Base-by-base conservation (phyloP, 2,797 vertebrate genomes). In the Prunella strophiata region DNA sequence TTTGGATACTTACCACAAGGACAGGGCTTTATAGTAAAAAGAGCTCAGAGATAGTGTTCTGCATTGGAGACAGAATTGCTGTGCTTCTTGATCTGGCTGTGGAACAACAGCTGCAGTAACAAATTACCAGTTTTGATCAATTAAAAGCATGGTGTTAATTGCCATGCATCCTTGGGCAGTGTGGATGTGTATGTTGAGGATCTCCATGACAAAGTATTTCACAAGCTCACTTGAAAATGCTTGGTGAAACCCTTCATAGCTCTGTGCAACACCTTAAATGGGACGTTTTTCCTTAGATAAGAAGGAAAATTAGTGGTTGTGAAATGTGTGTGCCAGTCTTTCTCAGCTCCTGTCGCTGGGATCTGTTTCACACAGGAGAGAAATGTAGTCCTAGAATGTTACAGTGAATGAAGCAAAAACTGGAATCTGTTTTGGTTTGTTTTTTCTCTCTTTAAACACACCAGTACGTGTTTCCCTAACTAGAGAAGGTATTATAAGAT, bases 401-500 rank as follows among this genome's bases (percentile, higher is more conserved):
- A 25, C 0, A 8, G 58, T 81, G 54, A 67, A 50, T 16, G 13
- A 75, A 57, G 43, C 25, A 72, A 89, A 91, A 43, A 30, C 17
- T 58, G 22, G 68, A 83, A 32, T 51, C 30, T 48, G 15, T 29
- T 70, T 43, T 19, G 3, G 20, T 62, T 34, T 48, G 25, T 19
- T 76, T 86, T 74, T 16, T 15, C 29, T 26, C 9, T 45, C 10
- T 66, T 68, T 74, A 36, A 30, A 76, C 16, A 70, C 30, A 75
- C 7, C 7, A 66, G 16, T 29, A 36, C 0, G 0, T 21, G 21
- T 59, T 81, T 86, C 36, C 7, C 2, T 43, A 2, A n/a, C 55
- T 76, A 79, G 51, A 76, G 43, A 63, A 52, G n/a, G 13, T 13
- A 13, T 61, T 55, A 1, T 0, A 47, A 67, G 32, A 9, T 45